Evolutionary conservation across 2,113 vertebrate species (phyloP).

Genomic region (Ursus arctos): DNA sequence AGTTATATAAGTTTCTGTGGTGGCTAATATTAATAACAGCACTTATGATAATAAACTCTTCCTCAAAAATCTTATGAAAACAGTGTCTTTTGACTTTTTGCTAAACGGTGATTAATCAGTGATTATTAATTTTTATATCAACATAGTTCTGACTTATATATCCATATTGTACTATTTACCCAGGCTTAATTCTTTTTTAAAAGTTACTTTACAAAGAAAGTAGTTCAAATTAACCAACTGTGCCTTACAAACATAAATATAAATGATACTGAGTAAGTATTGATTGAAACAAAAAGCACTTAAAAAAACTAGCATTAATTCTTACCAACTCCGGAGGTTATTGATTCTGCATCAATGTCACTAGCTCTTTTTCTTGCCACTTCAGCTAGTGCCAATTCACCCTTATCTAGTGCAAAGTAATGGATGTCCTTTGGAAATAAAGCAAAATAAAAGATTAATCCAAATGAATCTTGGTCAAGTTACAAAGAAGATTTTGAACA

Average conservation of each 20-base stretch:
- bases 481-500: conserved; percentile 90
- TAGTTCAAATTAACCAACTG: conserved; percentile 80
- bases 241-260: conserved; percentile 78
- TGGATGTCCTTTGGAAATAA: conserved; percentile 99
- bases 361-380: conserved; percentile 97
- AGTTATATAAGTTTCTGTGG: conserved; percentile 23
- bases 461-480: conserved; percentile 93
- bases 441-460: conserved; percentile 94
- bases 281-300: conserved; percentile 87
- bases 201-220: conserved; percentile 78
- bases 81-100: conserved; percentile 39
- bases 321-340: conserved; percentile 91
- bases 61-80: not conserved
- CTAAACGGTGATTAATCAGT: not conserved
- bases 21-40: conserved; percentile 10
- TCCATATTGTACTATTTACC: conserved; percentile 66
- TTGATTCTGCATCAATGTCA: conserved; percentile 93
- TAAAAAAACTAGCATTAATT: conserved; percentile 82
- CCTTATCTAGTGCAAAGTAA: conserved; percentile 97
- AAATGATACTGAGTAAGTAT: conserved; percentile 85
- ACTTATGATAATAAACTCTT: not conserved
- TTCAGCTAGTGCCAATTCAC: conserved; percentile 96
- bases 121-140: conserved; percentile 38
- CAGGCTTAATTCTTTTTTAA: conserved; percentile 61
- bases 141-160: conserved; percentile 40